Evolutionary conservation across 2,797 vertebrate genomes (phyloP), one percentile per base, ranked within the genome.

Genomic region (Artibeus jamaicensis): DNA sequence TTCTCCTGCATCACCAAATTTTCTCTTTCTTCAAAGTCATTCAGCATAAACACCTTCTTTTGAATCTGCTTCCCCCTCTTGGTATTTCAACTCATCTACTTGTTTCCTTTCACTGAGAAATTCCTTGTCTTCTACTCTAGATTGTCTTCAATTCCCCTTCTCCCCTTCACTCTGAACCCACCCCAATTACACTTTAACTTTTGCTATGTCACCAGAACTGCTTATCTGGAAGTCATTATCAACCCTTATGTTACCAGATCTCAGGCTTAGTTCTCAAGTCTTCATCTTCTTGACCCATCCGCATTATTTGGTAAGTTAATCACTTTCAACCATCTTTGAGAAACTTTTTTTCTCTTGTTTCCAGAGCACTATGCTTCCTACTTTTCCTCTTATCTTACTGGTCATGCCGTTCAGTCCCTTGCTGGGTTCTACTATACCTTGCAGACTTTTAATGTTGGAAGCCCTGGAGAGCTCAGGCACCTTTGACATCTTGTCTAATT

Each of bases 401-500:
- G 57, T 16, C 37, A 67, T 21, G 53, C 26, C 12, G 16, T 55
- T 79, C 8, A 46, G 48, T 89, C 42, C 70, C 77, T 86, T 48
- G 3, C 21, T 82, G 37, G 18, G 22, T 65, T n/a, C 76, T 78
- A 67, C 39, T 39, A 42, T 46, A 32, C 83, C 57, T 67, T 37
- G 76, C 10, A 59, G 26, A 71, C 44, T 78, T 68, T 79, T 39
- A 16, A 50, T 53, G 53, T 12, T 26, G n/a, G 73, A 76, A 81
- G n/a, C 22, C n/a, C 87, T 78, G 15, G 7, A 87, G 65, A 73
- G 44, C 44, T 94, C 67, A 87, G 82, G 73, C 32, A 70, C 11
- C 24, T 95, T 70, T 57, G 79, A 92, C 32, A 59, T 81, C 71
- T 92, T 85, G 50, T 86, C 62, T 95, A 83, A 95, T 91, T 73